phyloP scores from a whole-genome alignment of 1,140 invertebrate species.

The Drosophila orena region DNA sequence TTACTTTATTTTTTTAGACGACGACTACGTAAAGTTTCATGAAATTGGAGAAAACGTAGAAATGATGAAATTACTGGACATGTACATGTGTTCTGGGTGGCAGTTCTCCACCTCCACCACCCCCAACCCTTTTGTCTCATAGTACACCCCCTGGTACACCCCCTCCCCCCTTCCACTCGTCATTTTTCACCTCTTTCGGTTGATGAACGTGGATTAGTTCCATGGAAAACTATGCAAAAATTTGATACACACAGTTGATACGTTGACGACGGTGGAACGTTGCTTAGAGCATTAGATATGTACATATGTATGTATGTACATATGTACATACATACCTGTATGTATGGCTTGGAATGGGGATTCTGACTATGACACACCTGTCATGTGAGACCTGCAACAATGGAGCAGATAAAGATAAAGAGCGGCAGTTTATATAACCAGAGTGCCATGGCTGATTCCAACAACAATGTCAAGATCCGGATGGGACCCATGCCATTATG shows the following conservation, averaged over 20 bases:
- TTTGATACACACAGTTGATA: slow-evolving; percentile 52
- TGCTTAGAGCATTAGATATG: slow-evolving; percentile 1
- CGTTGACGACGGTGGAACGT: background rate
- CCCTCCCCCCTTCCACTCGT: too few relatives aligned
- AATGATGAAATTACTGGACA: slow-evolving; percentile 81
- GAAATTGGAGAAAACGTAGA: slow-evolving; percentile 80
- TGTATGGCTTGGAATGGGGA: slow-evolving; percentile 1
- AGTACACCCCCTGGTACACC: too few relatives aligned
- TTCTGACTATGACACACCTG: slow-evolving; percentile 46
- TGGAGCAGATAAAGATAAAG: slow-evolving; percentile 29
- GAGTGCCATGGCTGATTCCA: slow-evolving; percentile 21
- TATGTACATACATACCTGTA: too few relatives aligned
- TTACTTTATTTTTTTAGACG: slow-evolving; percentile 28
- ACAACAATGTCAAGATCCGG: slow-evolving; percentile 30
- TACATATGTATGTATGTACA: too few relatives aligned
- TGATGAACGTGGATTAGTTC: slow-evolving; percentile 48
- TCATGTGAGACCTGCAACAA: slow-evolving; percentile 35
- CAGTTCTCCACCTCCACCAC: slow-evolving; percentile 12
- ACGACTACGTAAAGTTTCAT: slow-evolving; percentile 62
- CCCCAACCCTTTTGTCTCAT: background rate
- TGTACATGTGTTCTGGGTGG: slow-evolving; percentile 44
- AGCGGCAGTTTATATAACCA: slow-evolving; percentile 33
- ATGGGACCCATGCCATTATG: background rate
- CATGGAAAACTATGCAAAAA: slow-evolving; percentile 65
- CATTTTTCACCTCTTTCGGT: background rate